These are phyloP conservation scores for Botrylloides violaceus DNA, from an alignment of 23 tunicate genomes.

Conservation along the genomic window DNA sequence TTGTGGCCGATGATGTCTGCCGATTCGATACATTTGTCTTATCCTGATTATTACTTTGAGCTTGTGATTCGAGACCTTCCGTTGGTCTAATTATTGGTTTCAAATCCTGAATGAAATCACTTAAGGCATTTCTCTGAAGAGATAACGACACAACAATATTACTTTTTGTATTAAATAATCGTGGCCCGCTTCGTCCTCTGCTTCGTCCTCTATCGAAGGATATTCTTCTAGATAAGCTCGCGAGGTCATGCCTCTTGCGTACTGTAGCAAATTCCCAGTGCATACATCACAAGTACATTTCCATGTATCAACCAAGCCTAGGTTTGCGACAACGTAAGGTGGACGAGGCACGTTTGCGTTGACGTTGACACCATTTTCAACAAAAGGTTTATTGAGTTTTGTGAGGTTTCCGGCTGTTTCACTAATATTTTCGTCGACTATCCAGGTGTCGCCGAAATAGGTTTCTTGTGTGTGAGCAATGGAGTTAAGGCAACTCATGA, in stretches of 20 bases:
- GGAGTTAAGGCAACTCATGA: not conserved
- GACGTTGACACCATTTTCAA: not conserved
- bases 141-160: not conserved
- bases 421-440: constrained; percentile 16
- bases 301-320: constrained; percentile 39
- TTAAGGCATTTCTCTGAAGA: not conserved
- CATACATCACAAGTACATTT: constrained; percentile 52
- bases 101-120: not conserved
- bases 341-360: not conserved
- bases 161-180: not conserved
- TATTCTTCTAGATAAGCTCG: not conserved
- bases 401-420: not conserved
- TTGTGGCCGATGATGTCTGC: too few species aligned
- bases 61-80: too few species aligned
- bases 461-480: not conserved
- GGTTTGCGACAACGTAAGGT: not conserved
- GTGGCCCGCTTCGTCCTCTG: not conserved
- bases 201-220: not conserved
- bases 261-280: constrained; percentile 28
- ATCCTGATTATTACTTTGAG: too few species aligned
- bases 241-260: not conserved
- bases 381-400: not conserved
- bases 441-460: constrained; percentile 29
- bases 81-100: not conserved
- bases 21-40: too few species aligned